phyloP scores from a whole-genome alignment of 2,113 vertebrate genomes.

The Corydoras sp. region DNA sequence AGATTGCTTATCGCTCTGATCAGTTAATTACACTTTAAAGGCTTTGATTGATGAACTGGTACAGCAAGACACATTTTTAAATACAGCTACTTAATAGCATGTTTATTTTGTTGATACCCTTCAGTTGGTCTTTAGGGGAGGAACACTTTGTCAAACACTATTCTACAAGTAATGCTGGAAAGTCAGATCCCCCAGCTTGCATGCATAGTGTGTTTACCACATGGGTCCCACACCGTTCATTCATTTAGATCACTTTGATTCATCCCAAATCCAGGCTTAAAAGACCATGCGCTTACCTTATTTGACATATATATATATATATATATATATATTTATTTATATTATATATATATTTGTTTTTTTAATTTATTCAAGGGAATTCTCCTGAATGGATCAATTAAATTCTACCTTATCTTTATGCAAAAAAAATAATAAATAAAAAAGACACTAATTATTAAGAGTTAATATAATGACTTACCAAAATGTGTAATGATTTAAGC shows the following conservation, averaged over 20 bases:
- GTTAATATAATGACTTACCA: too few relatives aligned
- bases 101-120: not conserved
- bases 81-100: not conserved
- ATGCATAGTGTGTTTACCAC: slow-evolving; percentile 1
- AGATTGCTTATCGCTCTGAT: too few relatives aligned
- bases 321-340: too few relatives aligned
- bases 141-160: not conserved
- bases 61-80: not conserved
- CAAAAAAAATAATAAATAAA: too few relatives aligned
- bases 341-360: too few relatives aligned
- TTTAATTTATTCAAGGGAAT: too few relatives aligned
- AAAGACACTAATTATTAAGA: too few relatives aligned
- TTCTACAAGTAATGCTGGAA: not conserved
- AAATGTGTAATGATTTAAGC: too few relatives aligned
- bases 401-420: too few relatives aligned
- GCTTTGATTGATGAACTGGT: too few relatives aligned
- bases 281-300: not conserved
- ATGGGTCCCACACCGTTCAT: slow-evolving; percentile 18
- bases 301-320: not conserved
- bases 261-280: not conserved
- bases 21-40: too few relatives aligned
- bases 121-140: not conserved
- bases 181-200: not conserved
- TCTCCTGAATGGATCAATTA: too few relatives aligned
- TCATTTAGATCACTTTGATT: slow-evolving; percentile 20